Base-by-base conservation (phyloP, 1,140 invertebrate genomes). In the Conus ventricosus region DNA sequence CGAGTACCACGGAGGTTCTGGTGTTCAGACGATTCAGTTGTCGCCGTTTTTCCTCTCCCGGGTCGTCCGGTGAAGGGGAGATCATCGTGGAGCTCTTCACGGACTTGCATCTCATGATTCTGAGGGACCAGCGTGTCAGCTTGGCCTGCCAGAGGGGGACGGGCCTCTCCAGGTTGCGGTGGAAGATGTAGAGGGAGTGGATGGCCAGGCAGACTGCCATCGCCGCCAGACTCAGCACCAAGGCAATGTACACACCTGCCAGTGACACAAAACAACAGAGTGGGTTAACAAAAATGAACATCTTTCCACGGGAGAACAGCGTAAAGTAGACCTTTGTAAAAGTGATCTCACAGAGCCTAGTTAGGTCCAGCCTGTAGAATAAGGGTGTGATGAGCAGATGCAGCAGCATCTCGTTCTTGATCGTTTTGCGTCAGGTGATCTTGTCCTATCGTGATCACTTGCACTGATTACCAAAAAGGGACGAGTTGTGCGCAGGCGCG, bases 171-270 rank as follows among this genome's bases (percentile, higher is more conserved):
- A 85, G 78, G 53, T 57, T 53, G 13, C 80, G 80, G 71, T 84
- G 83, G 71, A 54, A 80, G 67, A 89, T 82, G 63, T 87, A 11
- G 20, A 89, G 80, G 11, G 82, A 82, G 39, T 1, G 39, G 67
- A 53, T 89, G 86, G 89, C 67, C 20, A 89, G 57, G 4, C 75
- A 25, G 25, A 89, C 89, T 0, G 89, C 71, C 5, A 89, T 63
- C 4, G 53, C 89, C 0, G 85, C 57, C 85, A 84, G 6, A 11
- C 51, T 17, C 53, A 88, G 25, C 27, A 88, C 87, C 27, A 84
- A n/a, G 54, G 87, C 82, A 25, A 88, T 88, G 53, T 88, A 88
- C 5, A 88, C 54, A n/a, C 67, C 87, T 88, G 87, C 4, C 39
- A 39, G 39, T 39, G 39, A 39, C 39, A 39, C 39, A 39, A 39